These are phyloP conservation scores for Forficula auricularia DNA, from an alignment of 1,140 invertebrate species.

Conservation along the genomic window DNA sequence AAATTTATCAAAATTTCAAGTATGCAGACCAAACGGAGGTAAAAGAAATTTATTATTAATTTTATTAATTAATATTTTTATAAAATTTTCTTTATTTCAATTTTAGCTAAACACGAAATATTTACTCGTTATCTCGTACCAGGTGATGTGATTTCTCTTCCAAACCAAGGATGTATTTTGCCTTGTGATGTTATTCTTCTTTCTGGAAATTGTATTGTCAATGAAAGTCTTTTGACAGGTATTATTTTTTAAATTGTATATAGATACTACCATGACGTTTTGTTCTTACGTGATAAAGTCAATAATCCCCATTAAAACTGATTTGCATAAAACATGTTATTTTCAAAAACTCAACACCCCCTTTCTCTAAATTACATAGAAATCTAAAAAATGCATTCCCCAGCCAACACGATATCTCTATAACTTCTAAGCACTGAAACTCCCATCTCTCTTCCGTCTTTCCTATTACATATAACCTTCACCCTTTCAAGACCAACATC, in stretches of 20 bases:
- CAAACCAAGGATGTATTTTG: constrained; percentile 66
- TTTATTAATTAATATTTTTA: constrained; percentile 4
- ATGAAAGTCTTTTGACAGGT: constrained; percentile 81
- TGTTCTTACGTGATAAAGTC: no score
- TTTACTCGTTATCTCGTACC: constrained; percentile 59
- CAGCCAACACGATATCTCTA: no score
- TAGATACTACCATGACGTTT: no score
- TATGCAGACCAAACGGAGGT: neutral
- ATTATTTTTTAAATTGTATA: constrained; percentile 22
- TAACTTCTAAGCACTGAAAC: no score
- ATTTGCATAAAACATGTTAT: constrained; percentile 17
- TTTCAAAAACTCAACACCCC: neutral
- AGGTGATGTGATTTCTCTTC: constrained; percentile 75
- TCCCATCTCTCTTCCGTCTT: no score
- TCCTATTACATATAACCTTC: no score
- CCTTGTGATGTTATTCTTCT: constrained; percentile 79
- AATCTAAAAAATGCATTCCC: no score
- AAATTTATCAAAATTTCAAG: neutral
- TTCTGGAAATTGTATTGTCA: constrained; percentile 77
- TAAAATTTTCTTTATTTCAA: constrained; percentile 15
- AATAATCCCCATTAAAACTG: constrained; percentile 20
- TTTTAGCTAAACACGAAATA: constrained; percentile 21
- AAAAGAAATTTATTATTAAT: constrained; percentile 2
- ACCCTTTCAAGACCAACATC: no score
- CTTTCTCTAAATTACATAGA: no score